Percentiles rank a stretch among this genome's conserved stretches.
phyloP scores from a whole-genome alignment of 2,113 vertebrate species.

The Pterocles burchelli region DNA sequence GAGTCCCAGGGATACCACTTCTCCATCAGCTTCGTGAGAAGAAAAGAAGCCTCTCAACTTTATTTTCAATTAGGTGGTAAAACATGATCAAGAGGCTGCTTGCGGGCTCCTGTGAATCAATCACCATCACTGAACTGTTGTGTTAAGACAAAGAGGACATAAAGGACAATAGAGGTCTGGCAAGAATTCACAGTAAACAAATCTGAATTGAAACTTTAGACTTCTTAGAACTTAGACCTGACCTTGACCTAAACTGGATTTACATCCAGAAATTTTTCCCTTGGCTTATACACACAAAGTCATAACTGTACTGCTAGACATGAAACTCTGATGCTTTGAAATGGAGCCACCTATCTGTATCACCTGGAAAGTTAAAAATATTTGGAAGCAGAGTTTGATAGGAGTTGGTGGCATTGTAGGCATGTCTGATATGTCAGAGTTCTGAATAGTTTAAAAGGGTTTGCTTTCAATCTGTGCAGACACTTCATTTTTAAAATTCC shows the following conservation, averaged over 20 bases:
- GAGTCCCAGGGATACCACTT: not conserved
- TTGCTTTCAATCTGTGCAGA: conserved; percentile 22
- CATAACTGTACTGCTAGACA: not conserved
- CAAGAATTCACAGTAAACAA: conserved; percentile 29
- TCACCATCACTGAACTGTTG: not conserved
- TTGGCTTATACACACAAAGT: not conserved
- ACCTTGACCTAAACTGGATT: not conserved
- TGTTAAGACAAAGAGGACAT: not conserved
- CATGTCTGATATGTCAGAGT: not conserved
- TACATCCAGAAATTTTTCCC: not conserved
- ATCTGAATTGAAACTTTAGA: conserved; percentile 9
- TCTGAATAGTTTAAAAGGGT: not conserved
- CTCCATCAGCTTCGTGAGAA: not conserved
- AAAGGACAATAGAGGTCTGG: not conserved
- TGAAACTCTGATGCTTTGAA: not conserved
- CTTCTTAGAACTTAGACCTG: conserved; percentile 15
- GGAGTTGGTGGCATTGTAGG: not conserved
- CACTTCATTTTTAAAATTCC: conserved; percentile 13
- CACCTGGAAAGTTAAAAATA: conserved; percentile 5
- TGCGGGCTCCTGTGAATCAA: conserved; percentile 24
- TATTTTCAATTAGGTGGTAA: conserved; percentile 17
- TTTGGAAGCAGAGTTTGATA: not conserved
- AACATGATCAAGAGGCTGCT: conserved; percentile 1
- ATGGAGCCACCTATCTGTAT: not conserved
- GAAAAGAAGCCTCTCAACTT: not conserved